Conservation (phyloP, 2,797 vertebrate species). For the Hafferia zeledoni region DNA sequence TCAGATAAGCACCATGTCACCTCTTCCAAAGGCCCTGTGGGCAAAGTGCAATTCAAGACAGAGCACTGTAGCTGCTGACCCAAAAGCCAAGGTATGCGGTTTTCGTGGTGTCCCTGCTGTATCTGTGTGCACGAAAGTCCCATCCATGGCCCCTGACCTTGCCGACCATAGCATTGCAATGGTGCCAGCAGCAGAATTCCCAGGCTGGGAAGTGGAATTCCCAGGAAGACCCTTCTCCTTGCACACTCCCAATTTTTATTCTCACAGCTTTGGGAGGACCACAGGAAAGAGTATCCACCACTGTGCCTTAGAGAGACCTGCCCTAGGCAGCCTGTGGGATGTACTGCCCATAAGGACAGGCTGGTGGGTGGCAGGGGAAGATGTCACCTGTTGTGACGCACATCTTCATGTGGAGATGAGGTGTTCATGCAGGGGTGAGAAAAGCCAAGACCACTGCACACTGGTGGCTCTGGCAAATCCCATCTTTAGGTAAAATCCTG, state of each 20-base stretch:
- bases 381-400: background rate
- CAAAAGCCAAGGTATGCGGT: background rate
- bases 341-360: background rate
- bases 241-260: background rate
- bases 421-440: background rate
- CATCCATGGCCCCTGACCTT: rapidly evolving
- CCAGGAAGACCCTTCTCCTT: background rate
- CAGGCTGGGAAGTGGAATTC: background rate
- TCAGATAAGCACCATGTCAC: background rate
- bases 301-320: background rate
- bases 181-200: background rate
- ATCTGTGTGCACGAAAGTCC: rapidly evolving
- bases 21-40: background rate
- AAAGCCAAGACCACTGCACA: background rate
- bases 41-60: background rate
- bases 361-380: background rate
- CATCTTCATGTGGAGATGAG: background rate
- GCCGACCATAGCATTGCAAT: rapidly evolving
- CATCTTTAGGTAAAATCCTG: background rate
- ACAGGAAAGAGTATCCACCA: background rate
- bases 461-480: background rate
- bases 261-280: background rate
- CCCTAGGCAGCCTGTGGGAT: background rate
- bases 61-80: rapidly evolving
- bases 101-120: background rate